Base-by-base conservation (phyloP, 2,113 vertebrate species). In the Rhinolophus ferrumequinum region DNA sequence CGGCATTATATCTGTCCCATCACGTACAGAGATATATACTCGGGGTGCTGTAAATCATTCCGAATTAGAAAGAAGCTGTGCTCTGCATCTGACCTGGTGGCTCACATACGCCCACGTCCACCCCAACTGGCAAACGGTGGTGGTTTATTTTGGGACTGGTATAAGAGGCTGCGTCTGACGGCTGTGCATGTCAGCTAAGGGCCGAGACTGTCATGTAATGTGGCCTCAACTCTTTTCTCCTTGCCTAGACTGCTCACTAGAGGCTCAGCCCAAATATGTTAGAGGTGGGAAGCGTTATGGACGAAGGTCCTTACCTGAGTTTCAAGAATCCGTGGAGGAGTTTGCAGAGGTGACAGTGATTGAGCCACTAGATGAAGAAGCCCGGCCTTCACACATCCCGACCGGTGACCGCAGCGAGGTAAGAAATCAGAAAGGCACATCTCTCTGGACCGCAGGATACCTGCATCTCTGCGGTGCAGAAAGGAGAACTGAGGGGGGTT, bases 201-300 rank as follows among this genome's bases (percentile, higher is more conserved):
- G 81, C 84, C 88, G 47, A 81, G 77, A 76, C 70, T 70, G 44
- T 86, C 75, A 1, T 90, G 72, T 84, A 52, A 95, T 94, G 89
- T 93, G 95, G 93, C 89, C 95, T 85, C 93, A n/a, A 88, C 93
- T 93, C 94, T 96, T 97, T 54, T 98, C 97, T 97, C 83, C 72
- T 82, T 93, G 79, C 66, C 33, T 90, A 98, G 98, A 98, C 98
- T 99, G 97, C 30, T 99, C 99, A 33, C 98, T 98, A 0, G 99
- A 99, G 97, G 99, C 99, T 2, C 99, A 99, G 72, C 99, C 99
- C 90, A 99, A 99, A 98, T 99, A 99, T 81, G 98, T 99, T 96
- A 99, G 99, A 95, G 99, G 99, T 0, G 98, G 99, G 44, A 99
- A 99, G 89, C 99, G 99, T 30, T 99, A 99, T 0, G 99, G 99